A percentile compares a stretch with the other conserved stretches of the same genome.
phyloP scores from a whole-genome alignment of 2,888 invertebrate species.

The Cynaeus angustus region DNA sequence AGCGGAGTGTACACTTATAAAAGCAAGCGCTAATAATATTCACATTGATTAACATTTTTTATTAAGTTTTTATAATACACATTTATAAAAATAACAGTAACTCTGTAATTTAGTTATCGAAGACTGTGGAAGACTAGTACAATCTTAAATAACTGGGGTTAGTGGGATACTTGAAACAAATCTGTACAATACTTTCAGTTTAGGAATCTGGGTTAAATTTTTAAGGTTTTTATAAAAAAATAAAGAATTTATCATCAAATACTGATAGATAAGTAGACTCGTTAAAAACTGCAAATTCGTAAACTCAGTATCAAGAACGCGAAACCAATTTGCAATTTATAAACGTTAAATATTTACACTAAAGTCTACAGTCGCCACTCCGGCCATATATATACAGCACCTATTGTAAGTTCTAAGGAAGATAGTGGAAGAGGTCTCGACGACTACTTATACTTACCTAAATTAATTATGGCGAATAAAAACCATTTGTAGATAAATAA shows the following conservation, averaged over 20 bases:
- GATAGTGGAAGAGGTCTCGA: conserved; percentile 24
- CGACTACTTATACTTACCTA: conserved; percentile 58
- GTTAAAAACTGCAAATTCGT: conserved; percentile 24
- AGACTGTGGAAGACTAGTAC: conserved; percentile 69
- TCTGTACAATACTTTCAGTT: conserved; percentile 44
- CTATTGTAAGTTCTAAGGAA: conserved; percentile 42
- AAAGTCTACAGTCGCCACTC: conserved; percentile 38
- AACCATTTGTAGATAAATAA: conserved; percentile 62
- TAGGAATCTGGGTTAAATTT: conserved; percentile 28
- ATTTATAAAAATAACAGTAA: conserved; percentile 66
- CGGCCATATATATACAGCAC: conserved; percentile 51
- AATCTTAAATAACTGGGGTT: conserved; percentile 64
- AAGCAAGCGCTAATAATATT: conserved; percentile 56
- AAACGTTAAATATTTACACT: conserved; percentile 38
- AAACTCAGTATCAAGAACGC: conserved; percentile 11
- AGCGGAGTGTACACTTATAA: conserved; percentile 18
- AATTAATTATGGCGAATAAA: conserved; percentile 66
- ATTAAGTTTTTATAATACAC: conserved; percentile 61
- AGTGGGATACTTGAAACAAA: conserved; percentile 47
- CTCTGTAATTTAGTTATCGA: conserved; percentile 62
- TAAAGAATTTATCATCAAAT: conserved; percentile 32
- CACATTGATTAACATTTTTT: conserved; percentile 59
- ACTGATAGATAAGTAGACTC: conserved; percentile 44
- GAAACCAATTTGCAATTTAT: conserved; percentile 30
- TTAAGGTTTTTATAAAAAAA: conserved; percentile 37